phyloP scores from a whole-genome alignment of 2,797 vertebrate genomes.

The Urophycis tenuis region DNA sequence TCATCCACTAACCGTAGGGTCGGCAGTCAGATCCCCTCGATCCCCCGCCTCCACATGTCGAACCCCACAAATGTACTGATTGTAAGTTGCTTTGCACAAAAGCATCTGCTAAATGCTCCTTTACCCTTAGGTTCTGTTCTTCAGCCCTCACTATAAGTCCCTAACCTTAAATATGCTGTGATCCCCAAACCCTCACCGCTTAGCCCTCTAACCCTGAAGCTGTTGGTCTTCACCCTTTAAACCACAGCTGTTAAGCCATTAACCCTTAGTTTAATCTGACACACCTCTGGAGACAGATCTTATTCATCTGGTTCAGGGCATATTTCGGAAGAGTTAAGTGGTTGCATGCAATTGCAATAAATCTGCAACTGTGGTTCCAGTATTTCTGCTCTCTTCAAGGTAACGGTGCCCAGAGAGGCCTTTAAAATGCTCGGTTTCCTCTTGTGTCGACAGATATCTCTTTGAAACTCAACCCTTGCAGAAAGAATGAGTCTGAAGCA shows the following conservation, averaged over 20 bases:
- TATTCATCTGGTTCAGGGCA: background rate
- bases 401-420: background rate
- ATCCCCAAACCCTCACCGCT: no score
- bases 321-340: background rate
- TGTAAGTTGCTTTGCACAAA: no score
- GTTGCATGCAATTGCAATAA: no score
- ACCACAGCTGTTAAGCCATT: background rate
- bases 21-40: no score
- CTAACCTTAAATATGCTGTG: no score
- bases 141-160: background rate
- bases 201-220: no score
- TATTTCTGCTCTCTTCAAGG: background rate
- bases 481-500: constrained; percentile 32
- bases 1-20: no score
- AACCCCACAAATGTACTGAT: no score
- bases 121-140: background rate
- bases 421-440: background rate
- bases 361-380: no score
- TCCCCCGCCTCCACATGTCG: no score
- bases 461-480: constrained; percentile 49
- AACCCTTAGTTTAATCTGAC: background rate
- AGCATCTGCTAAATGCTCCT: no score
- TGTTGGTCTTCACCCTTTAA: no score
- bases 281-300: background rate
- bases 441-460: constrained; percentile 27